Percentiles rank a stretch among this genome's conserved stretches.
Evolutionary conservation across 1,140 invertebrate genomes (phyloP).

Genomic region (Archivesica marissinica): DNA sequence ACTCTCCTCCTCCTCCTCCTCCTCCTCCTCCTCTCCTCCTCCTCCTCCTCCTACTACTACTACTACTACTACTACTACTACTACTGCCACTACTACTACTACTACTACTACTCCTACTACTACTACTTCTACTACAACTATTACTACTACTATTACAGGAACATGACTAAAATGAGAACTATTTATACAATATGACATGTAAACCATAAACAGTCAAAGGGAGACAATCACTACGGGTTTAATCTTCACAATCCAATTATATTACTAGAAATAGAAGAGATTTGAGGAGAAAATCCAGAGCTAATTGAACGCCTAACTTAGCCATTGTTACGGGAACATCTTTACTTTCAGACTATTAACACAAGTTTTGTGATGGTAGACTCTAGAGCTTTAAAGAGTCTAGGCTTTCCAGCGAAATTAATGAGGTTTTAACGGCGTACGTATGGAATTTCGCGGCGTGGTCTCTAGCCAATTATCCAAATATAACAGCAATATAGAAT

Average conservation of each 20-base stretch:
- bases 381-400: constrained; percentile 47
- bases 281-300: background rate
- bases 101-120: background rate
- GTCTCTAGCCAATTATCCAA: constrained; percentile 51
- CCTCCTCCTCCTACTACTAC: background rate
- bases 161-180: background rate
- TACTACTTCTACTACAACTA: constrained; percentile 5
- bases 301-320: constrained; percentile 27
- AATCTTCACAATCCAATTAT: background rate
- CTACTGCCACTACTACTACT: background rate
- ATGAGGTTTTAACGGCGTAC: constrained; percentile 51
- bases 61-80: constrained; percentile 19
- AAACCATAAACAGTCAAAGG: constrained; percentile 23
- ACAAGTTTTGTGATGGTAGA: constrained; percentile 19
- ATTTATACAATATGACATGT: no score
- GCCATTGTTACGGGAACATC: constrained; percentile 13
- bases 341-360: constrained; percentile 40
- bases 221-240: background rate
- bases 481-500: constrained; percentile 3
- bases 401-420: constrained; percentile 42
- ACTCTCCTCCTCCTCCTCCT: constrained; percentile 10
- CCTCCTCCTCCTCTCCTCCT: constrained; percentile 14
- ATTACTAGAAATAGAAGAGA: constrained; percentile 5
- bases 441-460: constrained; percentile 55
- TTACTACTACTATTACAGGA: constrained; percentile 15